Conservation (phyloP, 2,797 vertebrate genomes). For the Aphelocoma californica region DNA sequence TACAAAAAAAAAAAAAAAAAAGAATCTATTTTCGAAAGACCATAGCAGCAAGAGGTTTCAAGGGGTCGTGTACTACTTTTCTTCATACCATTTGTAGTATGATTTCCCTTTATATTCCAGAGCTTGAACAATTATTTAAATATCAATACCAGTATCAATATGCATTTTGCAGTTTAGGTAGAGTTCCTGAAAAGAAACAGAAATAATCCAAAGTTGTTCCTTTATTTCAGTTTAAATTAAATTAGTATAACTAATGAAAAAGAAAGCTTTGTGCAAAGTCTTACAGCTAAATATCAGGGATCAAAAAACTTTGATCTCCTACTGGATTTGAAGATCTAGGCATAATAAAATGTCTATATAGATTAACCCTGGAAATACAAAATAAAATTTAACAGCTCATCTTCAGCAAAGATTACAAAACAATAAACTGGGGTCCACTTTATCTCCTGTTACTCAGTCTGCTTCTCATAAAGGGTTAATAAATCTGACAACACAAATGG, state of each 20-base stretch:
- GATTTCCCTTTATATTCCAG: neutral
- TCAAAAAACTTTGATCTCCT: neutral
- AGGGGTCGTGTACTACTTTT: neutral
- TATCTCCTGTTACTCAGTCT: neutral
- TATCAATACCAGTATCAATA: too few relatives aligned
- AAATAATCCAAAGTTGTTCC: neutral
- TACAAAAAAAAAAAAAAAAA: too few relatives aligned
- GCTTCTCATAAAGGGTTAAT: neutral
- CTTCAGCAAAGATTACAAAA: neutral
- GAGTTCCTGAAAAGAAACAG: neutral
- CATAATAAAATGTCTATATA: neutral
- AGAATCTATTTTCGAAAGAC: neutral
- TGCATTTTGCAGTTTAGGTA: neutral
- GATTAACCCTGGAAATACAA: neutral
- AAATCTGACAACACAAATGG: neutral
- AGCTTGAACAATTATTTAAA: neutral
- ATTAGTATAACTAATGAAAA: neutral
- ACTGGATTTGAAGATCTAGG: neutral
- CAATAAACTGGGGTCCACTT: neutral
- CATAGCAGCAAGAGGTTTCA: neutral
- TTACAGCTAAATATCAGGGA: neutral
- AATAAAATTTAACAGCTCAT: neutral
- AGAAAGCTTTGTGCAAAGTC: neutral
- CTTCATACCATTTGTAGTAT: neutral
- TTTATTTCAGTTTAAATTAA: neutral